Conservation (phyloP, 1,140 invertebrate genomes). For the Amphibalanus amphitrite region DNA sequence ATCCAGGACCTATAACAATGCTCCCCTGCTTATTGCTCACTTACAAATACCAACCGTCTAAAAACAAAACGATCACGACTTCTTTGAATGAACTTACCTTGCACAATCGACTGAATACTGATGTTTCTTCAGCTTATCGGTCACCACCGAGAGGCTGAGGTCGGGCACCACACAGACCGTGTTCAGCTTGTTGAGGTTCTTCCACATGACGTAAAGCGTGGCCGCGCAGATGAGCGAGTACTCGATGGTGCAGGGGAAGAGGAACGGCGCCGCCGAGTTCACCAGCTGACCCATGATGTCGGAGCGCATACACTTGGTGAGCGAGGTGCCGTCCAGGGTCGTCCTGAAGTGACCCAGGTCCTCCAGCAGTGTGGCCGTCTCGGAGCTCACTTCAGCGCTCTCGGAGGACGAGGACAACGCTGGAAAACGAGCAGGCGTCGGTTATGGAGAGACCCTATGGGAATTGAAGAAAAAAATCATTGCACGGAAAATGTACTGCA, state of each 20-base stretch:
- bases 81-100: conserved; percentile 15
- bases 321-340: conserved; percentile 1
- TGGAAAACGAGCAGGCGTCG: too few species aligned
- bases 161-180: conserved; percentile 25
- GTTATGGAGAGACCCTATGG: too few species aligned
- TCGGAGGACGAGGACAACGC: too few species aligned
- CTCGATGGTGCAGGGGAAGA: conserved; percentile 92
- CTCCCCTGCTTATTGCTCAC: too few species aligned
- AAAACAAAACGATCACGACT: too few species aligned
- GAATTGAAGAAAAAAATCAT: too few species aligned
- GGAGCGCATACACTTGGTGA: conserved; percentile 65
- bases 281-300: conserved; percentile 84
- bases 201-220: conserved; percentile 87
- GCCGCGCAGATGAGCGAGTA: conserved; percentile 91
- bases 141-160: background rate
- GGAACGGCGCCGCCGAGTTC: conserved; percentile 65
- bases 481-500: too few species aligned
- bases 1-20: too few species aligned
- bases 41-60: too few species aligned
- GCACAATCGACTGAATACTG: conserved; percentile 89
- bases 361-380: background rate
- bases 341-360: background rate
- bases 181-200: conserved; percentile 47
- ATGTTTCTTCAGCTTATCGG: too few species aligned
- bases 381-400: too few species aligned